phyloP scores from a whole-genome alignment of 2,888 invertebrate species.

The Eupithecia subumbrata region DNA sequence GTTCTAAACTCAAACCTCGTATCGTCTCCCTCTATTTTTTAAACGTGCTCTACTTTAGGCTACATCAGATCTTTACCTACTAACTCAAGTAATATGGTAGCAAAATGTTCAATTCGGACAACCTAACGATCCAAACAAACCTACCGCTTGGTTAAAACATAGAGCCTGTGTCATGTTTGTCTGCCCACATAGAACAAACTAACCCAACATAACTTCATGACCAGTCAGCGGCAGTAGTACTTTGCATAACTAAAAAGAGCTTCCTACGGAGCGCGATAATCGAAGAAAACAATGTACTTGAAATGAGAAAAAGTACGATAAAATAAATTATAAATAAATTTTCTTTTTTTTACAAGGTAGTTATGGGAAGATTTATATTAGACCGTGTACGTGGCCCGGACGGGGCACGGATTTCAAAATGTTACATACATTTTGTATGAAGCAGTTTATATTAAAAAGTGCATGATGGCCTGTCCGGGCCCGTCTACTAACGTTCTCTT shows the following conservation, averaged over 20 bases:
- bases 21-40: not conserved
- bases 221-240: not conserved
- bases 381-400: no score
- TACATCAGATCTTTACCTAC: not conserved
- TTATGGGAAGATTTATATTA: no score
- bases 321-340: not conserved
- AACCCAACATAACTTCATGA: not conserved
- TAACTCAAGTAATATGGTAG: not conserved
- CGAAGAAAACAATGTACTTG: not conserved
- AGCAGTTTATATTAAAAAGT: no score
- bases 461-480: no score
- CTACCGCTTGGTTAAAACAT: not conserved
- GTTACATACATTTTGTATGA: no score
- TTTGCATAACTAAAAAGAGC: not conserved
- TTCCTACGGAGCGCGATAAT: not conserved
- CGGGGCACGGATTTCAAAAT: no score
- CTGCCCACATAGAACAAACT: not conserved
- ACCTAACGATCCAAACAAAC: not conserved
- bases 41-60: not conserved
- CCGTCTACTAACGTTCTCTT: no score
- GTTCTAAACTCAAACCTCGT: not conserved
- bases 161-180: not conserved
- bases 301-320: no score
- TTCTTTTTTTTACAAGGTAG: no score
- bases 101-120: not conserved